Conservation (phyloP, 2,888 invertebrate species). For the Strigamia maritima region DNA sequence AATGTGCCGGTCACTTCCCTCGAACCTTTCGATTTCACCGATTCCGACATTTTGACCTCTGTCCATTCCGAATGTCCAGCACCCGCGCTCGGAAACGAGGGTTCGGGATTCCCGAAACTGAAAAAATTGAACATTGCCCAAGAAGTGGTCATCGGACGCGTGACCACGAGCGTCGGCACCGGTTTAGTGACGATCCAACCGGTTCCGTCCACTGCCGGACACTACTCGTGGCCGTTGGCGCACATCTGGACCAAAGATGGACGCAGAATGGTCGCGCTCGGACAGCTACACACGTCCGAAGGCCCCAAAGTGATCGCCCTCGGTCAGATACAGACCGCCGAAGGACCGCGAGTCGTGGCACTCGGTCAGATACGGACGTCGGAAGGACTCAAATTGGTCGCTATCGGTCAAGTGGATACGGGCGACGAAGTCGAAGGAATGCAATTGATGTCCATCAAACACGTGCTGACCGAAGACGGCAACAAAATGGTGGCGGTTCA, state of each 20-base stretch:
- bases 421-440: background rate
- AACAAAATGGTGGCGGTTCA: slow-evolving; percentile 35
- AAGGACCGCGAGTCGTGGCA: slow-evolving; percentile 65
- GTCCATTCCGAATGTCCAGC: background rate
- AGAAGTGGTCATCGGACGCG: slow-evolving; percentile 3
- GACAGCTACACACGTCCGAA: slow-evolving; percentile 46
- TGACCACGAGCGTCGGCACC: slow-evolving; percentile 35
- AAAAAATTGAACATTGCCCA: background rate
- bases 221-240: slow-evolving; percentile 67
- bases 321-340: slow-evolving; percentile 67
- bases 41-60: background rate
- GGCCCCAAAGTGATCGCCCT: slow-evolving; percentile 61
- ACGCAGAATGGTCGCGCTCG: slow-evolving; percentile 60
- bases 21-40: background rate
- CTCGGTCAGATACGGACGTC: slow-evolving; percentile 63
- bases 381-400: slow-evolving; percentile 51
- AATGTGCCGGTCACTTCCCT: background rate
- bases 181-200: slow-evolving; percentile 59
- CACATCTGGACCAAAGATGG: slow-evolving; percentile 64
- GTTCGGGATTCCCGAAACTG: background rate
- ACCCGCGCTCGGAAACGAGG: no score
- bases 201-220: slow-evolving; percentile 66
- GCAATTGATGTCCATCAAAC: slow-evolving; percentile 11
- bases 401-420: slow-evolving; percentile 20
- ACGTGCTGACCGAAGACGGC: slow-evolving; percentile 21